Evolutionary conservation across 92 coral and sea anemone genomes (phyloP), one percentile per base, ranked within the genome.

Genomic region (Parazoanthus darwini): DNA sequence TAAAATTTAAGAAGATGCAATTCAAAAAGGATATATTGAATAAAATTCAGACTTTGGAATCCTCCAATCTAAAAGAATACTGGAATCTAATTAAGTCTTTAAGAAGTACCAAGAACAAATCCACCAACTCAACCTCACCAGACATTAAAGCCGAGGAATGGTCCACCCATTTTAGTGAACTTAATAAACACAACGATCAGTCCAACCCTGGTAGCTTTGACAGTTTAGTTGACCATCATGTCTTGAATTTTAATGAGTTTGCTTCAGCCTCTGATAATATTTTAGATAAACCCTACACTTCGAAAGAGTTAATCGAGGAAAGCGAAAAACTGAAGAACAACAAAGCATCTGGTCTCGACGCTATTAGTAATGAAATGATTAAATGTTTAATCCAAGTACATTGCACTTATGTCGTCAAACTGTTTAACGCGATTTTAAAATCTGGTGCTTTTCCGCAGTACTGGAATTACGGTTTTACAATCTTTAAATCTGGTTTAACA

Each of bases 311-410:
- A 22, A 74, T 35, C 23, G 8, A 74, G 3, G 22, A 74, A 46
- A 74, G 78, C 22, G 36, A 74, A 74, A 74, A 74, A 74, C 78
- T 74, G 1, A 74, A 74, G 1, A 74, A 74, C 22, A 74, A 74
- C 78, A 74, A 74, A 25, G 78, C 78, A 0, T 74, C 78, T 5
- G 78, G 78, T 74, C 48, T 74, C 22, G 78, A 74, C 36, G 78
- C 20, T 74, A 36, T 74, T 10, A 74, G 78, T 11, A 74, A 74
- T 74, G 78, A 74, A 8, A 74, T 74, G 78, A 74, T 74, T 42
- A 74, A 74, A 35, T 74, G 78, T 36, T 74, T 16, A 5, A 10
- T 74, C 29, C 22, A 29, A 74, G 78, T 36, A 7, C 78, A 74
- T 74, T 74, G 78, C 20, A 13, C 14, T 18, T 73, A 73, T 29